phyloP scores from a whole-genome alignment of 1,140 invertebrate species.

The Anthonomus grandis region DNA sequence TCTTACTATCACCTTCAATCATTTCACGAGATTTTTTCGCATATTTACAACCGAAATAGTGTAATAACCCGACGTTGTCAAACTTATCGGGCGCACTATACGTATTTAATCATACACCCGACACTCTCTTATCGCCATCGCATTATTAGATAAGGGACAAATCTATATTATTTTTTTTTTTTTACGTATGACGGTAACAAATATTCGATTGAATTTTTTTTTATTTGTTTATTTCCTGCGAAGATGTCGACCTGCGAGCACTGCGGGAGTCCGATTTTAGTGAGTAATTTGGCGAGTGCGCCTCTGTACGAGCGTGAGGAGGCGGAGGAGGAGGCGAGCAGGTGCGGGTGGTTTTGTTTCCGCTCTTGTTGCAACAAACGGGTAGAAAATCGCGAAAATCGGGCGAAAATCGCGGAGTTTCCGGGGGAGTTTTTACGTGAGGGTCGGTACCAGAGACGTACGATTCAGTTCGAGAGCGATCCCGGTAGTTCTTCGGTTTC shows the following conservation, averaged over 20 bases:
- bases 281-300: slow-evolving; percentile 8
- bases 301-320: slow-evolving; percentile 8
- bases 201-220: slow-evolving; percentile 9
- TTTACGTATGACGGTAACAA: slow-evolving; percentile 17
- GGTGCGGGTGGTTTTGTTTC: slow-evolving; percentile 21
- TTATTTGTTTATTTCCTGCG: slow-evolving; percentile 7
- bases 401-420: slow-evolving; percentile 1
- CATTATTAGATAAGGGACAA: slow-evolving; percentile 17
- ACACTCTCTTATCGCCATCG: slow-evolving; percentile 20
- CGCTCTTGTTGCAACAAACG: slow-evolving; percentile 4
- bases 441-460: slow-evolving; percentile 21
- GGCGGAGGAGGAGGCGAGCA: background rate
- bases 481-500: slow-evolving; percentile 18
- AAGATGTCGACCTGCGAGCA: slow-evolving; percentile 18
- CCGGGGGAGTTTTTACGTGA: slow-evolving; percentile 7
- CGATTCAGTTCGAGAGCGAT: slow-evolving; percentile 25
- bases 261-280: slow-evolving; percentile 14
- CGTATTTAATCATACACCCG: slow-evolving; percentile 21
- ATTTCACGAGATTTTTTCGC: slow-evolving; percentile 18
- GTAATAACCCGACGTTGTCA: slow-evolving; percentile 21
- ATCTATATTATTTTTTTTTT: slow-evolving; percentile 26
- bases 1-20: slow-evolving; percentile 12
- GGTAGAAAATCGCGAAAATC: slow-evolving; percentile 4
- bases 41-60: slow-evolving; percentile 19
- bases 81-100: slow-evolving; percentile 15